Evolutionary conservation across 2,113 vertebrate species (phyloP).

Genomic region (Isurus oxyrinchus): DNA sequence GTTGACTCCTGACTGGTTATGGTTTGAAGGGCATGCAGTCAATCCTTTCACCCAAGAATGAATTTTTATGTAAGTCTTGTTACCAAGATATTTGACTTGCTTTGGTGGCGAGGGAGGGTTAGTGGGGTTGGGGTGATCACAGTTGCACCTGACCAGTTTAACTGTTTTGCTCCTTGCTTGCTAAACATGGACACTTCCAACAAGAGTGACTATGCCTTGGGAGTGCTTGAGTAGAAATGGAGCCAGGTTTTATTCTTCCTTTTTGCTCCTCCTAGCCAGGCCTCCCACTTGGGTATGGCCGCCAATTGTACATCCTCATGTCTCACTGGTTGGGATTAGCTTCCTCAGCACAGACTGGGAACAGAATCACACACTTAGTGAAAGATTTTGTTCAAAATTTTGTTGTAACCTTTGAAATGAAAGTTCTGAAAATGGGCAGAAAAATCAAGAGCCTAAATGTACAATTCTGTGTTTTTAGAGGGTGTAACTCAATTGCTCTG

Average conservation of each 20-base stretch:
- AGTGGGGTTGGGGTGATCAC: background rate
- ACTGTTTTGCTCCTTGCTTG: background rate
- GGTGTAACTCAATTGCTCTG: background rate
- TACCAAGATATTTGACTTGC: background rate
- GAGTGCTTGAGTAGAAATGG: background rate
- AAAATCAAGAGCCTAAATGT: background rate
- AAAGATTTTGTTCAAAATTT: background rate
- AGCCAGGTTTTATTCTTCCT: background rate
- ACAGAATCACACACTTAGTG: background rate
- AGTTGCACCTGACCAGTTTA: background rate
- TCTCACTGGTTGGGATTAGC: background rate
- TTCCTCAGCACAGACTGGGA: background rate
- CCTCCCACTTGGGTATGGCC: background rate
- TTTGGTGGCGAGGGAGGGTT: background rate
- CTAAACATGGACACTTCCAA: background rate
- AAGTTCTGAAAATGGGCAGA: background rate
- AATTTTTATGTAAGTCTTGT: background rate
- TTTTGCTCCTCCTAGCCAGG: background rate
- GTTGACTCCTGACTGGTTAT: background rate
- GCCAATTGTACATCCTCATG: background rate
- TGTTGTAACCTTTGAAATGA: background rate
- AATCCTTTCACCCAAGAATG: background rate
- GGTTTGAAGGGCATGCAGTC: background rate
- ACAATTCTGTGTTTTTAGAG: background rate
- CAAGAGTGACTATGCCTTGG: background rate